phyloP scores from a whole-genome alignment of 2,113 vertebrate genomes.

The Tor tambroides region DNA sequence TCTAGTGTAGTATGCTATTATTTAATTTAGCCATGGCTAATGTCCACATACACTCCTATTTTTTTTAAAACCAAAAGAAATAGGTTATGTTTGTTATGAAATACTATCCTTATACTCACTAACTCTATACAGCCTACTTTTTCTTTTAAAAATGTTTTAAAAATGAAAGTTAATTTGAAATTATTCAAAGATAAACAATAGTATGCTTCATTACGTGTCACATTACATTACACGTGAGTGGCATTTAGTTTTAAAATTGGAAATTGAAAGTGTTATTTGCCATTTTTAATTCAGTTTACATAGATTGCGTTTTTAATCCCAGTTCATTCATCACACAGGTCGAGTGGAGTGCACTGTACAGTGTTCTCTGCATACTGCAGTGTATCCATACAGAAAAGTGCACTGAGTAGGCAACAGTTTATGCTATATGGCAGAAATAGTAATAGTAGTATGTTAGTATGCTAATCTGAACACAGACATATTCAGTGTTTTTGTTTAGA shows the following conservation, averaged over 20 bases:
- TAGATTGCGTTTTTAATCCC: not conserved
- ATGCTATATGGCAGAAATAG: not conserved
- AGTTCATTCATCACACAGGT: not conserved
- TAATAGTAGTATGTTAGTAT: slow-evolving; percentile 11
- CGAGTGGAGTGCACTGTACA: not conserved
- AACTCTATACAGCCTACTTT: not conserved
- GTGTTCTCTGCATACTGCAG: not conserved
- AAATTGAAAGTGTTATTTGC: not conserved
- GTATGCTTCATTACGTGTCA: not conserved
- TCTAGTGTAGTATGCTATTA: not conserved
- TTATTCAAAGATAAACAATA: not conserved
- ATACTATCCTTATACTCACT: not conserved
- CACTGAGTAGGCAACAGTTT: too few species aligned
- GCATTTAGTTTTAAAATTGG: not conserved
- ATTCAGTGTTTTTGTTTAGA: slow-evolving; percentile 26
- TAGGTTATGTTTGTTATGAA: not conserved
- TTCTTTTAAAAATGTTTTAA: not conserved
- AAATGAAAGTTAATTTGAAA: too few species aligned
- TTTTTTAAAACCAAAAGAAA: not conserved
- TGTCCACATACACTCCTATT: not conserved
- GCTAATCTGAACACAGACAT: not conserved
- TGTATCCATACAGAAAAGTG: slow-evolving; percentile 1
- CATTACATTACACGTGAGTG: not conserved
- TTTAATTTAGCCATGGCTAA: not conserved
- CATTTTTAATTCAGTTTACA: not conserved